These are phyloP conservation scores for Zaprionus ghesquierei DNA, from an alignment of 1,140 invertebrate genomes.

Conservation along the genomic window DNA sequence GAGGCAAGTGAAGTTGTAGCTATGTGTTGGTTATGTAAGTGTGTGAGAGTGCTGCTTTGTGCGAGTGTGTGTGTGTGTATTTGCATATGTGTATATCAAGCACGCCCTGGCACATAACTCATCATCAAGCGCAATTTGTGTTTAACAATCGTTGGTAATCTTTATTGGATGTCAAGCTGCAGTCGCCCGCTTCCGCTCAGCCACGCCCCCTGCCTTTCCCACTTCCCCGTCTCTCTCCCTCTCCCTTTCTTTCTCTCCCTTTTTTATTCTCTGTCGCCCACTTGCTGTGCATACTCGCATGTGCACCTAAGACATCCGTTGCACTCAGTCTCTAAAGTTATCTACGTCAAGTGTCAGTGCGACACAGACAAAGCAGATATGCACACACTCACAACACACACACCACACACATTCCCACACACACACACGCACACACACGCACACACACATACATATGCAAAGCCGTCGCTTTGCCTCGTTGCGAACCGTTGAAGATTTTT, in stretches of 20 bases:
- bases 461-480: constrained; percentile 22
- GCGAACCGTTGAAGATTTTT: constrained; percentile 58
- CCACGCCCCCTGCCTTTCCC: background rate
- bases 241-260: background rate
- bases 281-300: background rate
- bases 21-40: background rate
- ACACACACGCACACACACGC: constrained; percentile 1
- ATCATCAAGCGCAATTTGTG: constrained; percentile 78
- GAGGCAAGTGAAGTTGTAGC: background rate
- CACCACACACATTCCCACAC: constrained; percentile 18
- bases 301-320: constrained; percentile 45
- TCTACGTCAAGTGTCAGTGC: constrained; percentile 67
- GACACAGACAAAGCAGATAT: constrained; percentile 23
- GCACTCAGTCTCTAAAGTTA: constrained; percentile 46
- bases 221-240: background rate
- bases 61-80: background rate
- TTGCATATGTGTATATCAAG: background rate
- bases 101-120: constrained; percentile 52
- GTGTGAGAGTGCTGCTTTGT: background rate
- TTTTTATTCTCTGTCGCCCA: background rate
- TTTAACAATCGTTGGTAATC: constrained; percentile 79
- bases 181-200: background rate
- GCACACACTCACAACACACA: constrained; percentile 5
- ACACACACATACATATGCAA: constrained; percentile 46
- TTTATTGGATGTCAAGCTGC: constrained; percentile 74